phyloP scores from a whole-genome alignment of 2,797 vertebrate species.

The Harpagifer antarcticus region DNA sequence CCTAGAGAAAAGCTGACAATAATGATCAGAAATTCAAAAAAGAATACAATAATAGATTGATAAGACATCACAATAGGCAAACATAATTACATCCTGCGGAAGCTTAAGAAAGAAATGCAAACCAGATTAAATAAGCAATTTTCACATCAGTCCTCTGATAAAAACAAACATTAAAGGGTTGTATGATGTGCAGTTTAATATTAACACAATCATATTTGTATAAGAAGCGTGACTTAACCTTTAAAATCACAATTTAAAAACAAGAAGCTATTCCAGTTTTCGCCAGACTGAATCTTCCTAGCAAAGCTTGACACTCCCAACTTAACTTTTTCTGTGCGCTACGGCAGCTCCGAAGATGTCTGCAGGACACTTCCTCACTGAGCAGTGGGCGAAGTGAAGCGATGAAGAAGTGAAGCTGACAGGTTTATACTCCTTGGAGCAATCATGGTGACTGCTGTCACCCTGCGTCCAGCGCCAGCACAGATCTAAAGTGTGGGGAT shows the following conservation, averaged over 20 bases:
- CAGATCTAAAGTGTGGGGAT: no score
- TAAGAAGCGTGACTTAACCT: not conserved
- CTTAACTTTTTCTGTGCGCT: conserved; percentile 2
- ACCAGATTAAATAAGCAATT: not conserved
- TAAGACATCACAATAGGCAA: not conserved
- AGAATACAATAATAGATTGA: conserved; percentile 6
- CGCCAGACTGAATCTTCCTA: not conserved
- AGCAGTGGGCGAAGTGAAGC: conserved; percentile 14
- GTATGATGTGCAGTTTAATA: not conserved
- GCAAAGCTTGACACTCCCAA: not conserved
- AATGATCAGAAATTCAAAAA: conserved; percentile 12
- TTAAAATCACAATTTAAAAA: not conserved
- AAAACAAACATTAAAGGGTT: not conserved
- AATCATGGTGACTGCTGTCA: conserved; percentile 26
- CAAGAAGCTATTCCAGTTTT: not conserved
- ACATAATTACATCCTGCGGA: conserved; percentile 19
- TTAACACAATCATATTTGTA: not conserved
- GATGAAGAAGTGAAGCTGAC: conserved; percentile 34
- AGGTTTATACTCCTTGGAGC: conserved; percentile 35
- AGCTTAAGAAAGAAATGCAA: conserved; percentile 15
- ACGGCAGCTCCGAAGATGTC: not conserved
- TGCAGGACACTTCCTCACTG: conserved; percentile 5
- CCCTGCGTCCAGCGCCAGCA: not conserved
- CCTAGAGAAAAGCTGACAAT: conserved; percentile 12
- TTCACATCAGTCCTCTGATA: not conserved